These are phyloP conservation scores for Thysanoteuthis rhombus DNA, from an alignment of 2,888 invertebrate species.

Conservation along the genomic window DNA sequence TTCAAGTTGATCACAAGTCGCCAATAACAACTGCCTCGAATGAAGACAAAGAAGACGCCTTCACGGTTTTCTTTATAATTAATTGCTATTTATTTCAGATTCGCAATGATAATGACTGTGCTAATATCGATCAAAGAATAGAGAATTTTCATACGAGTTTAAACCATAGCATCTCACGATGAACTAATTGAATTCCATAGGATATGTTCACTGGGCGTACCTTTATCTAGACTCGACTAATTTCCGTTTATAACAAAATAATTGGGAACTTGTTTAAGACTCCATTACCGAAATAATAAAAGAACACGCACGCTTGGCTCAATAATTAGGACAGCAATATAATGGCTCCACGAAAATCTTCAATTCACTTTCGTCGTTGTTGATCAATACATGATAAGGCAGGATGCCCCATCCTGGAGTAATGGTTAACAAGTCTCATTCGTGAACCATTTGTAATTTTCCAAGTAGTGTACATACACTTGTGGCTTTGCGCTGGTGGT, in stretches of 20 bases:
- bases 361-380: neutral
- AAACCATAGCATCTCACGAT: neutral
- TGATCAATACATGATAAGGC: neutral
- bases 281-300: neutral
- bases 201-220: neutral
- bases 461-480: too few species aligned
- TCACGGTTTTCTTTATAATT: neutral
- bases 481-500: too few species aligned
- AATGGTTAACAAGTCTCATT: too few species aligned
- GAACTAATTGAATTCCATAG: neutral
- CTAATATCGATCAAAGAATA: neutral
- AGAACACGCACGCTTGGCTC: neutral
- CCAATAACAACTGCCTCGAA: neutral
- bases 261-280: neutral
- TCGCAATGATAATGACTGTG: neutral
- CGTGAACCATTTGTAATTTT: too few species aligned
- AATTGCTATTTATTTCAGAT: neutral
- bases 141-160: neutral
- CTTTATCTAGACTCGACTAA: neutral
- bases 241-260: constrained; percentile 12
- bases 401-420: too few species aligned
- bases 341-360: neutral
- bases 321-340: neutral
- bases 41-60: neutral
- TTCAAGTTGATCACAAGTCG: neutral